Evolutionary conservation across 2,888 invertebrate species (phyloP).

Genomic region (Drosophila nigritarsus): DNA sequence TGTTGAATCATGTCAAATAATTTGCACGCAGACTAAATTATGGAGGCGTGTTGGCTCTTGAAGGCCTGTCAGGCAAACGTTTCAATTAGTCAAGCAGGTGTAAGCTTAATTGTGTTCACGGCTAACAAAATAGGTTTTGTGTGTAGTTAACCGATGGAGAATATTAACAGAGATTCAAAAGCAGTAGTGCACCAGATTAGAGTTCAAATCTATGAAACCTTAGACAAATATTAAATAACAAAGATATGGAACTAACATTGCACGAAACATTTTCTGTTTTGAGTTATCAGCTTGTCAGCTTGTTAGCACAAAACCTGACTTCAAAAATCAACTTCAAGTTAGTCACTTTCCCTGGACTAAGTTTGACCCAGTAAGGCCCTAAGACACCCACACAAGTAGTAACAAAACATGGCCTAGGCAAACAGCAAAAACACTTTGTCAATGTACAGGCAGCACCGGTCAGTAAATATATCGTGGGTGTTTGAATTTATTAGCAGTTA

Average conservation of each 20-base stretch:
- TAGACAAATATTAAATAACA: neutral
- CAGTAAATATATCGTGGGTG: conserved; percentile 59
- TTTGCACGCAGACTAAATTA: conserved; percentile 49
- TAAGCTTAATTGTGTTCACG: conserved; percentile 9
- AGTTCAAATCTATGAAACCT: neutral
- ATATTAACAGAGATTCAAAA: neutral
- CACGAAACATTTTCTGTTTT: neutral
- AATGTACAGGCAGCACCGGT: conserved; percentile 24
- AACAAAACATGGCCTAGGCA: conserved; percentile 29
- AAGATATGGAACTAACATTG: neutral
- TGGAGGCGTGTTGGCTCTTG: conserved; percentile 36
- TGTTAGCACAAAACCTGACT: conserved; percentile 6
- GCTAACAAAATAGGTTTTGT: neutral
- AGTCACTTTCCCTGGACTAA: conserved; percentile 1
- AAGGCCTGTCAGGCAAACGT: conserved; percentile 40
- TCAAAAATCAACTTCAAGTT: neutral
- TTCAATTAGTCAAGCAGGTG: conserved; percentile 33
- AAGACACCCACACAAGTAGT: conserved; percentile 20
- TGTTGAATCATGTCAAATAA: conserved; percentile 75
- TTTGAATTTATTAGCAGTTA: conserved; percentile 73
- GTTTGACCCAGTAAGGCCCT: conserved; percentile 35
- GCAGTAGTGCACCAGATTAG: neutral
- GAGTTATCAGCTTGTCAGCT: neutral
- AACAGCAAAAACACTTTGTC: conserved; percentile 35
- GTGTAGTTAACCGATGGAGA: neutral